These are phyloP conservation scores for Chaetodon auriga DNA, from an alignment of 2,113 vertebrate genomes.

Conservation along the genomic window DNA sequence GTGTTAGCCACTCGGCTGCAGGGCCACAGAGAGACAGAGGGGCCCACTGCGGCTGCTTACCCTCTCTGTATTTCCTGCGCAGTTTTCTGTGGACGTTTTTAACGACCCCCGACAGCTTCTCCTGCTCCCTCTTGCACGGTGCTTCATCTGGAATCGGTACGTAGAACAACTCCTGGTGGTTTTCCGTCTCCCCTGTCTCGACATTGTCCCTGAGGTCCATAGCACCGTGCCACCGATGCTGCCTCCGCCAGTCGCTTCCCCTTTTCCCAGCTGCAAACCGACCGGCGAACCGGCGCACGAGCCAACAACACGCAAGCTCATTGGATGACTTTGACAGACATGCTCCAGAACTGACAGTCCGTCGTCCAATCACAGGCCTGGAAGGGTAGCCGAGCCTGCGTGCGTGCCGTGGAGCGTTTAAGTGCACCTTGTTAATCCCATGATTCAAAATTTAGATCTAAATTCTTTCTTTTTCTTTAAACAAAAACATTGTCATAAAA, in stretches of 20 bases:
- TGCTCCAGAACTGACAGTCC: constrained; percentile 60
- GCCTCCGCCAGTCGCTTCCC: constrained; percentile 51
- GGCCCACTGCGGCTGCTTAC: constrained; percentile 81
- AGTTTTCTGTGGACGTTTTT: constrained; percentile 96
- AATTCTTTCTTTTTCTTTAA: not conserved
- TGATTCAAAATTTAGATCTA: not conserved
- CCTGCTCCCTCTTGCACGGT: constrained; percentile 87
- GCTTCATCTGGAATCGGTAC: constrained; percentile 63
- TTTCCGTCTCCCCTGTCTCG: constrained; percentile 76
- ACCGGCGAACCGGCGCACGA: constrained; percentile 74
- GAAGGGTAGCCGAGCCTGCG: not conserved
- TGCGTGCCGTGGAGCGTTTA: constrained; percentile 38
- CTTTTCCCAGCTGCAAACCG: constrained; percentile 50
- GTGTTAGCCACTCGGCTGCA: constrained; percentile 28
- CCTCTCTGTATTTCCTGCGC: constrained; percentile 96
- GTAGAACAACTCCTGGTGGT: constrained; percentile 55
- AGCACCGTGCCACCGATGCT: constrained; percentile 50
- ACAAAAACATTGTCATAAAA: not conserved
- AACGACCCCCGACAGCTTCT: constrained; percentile 95
- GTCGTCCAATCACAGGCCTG: constrained; percentile 67
- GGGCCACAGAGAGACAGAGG: constrained; percentile 33
- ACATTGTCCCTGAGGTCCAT: constrained; percentile 81
- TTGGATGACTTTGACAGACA: constrained; percentile 61
- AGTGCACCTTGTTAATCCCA: constrained; percentile 19
- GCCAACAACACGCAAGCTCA: constrained; percentile 64